phyloP scores from a whole-genome alignment of 2,113 vertebrate genomes.

The Macrotis lagotis region DNA sequence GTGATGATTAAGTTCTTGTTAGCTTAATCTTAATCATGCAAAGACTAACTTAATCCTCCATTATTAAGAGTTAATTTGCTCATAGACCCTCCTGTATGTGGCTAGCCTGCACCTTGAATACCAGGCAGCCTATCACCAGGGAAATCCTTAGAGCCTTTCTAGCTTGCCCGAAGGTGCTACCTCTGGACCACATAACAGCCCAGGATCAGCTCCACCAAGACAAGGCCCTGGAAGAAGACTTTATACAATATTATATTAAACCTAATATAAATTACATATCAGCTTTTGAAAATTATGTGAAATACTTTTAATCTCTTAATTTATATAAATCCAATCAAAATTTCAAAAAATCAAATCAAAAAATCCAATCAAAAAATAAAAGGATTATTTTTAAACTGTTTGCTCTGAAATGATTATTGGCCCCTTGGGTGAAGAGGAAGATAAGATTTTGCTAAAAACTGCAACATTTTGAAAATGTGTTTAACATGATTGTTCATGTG shows the following conservation, averaged over 20 bases:
- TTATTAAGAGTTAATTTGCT: not conserved
- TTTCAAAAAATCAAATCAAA: no score
- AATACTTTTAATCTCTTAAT: slow-evolving; percentile 1
- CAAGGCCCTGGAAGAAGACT: not conserved
- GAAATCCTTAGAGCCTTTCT: not conserved
- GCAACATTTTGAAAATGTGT: no score
- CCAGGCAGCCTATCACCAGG: not conserved
- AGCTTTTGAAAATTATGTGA: not conserved
- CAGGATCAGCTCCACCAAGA: not conserved
- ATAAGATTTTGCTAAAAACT: not conserved
- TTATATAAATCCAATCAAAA: not conserved
- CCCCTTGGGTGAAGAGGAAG: not conserved
- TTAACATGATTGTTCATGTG: no score
- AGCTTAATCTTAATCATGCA: not conserved
- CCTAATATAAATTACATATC: slow-evolving; percentile 25
- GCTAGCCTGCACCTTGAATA: not conserved
- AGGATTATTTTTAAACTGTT: slow-evolving; percentile 17
- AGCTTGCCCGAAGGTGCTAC: not conserved
- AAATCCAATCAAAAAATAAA: no score
- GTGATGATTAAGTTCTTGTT: not conserved
- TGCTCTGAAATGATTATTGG: not conserved
- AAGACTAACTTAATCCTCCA: not conserved
- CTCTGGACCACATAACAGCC: not conserved
- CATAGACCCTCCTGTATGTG: not conserved
- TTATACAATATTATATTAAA: not conserved